Conservation (phyloP, 2,797 vertebrate species). For the Sorex maritimensis region DNA sequence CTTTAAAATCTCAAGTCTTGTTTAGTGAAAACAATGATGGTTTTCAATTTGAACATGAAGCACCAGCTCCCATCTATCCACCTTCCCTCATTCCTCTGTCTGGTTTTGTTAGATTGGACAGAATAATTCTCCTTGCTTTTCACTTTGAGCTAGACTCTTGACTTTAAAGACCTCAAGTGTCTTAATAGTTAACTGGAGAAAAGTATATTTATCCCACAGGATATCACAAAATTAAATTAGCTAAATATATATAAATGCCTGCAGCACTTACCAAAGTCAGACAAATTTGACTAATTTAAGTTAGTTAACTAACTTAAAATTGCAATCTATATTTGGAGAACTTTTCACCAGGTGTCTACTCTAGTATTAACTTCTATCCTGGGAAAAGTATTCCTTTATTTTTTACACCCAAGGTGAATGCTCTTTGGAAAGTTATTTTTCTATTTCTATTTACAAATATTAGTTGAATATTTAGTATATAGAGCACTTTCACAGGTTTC, state of each 20-base stretch:
- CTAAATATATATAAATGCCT: background rate
- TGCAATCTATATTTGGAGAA: slow-evolving; percentile 35
- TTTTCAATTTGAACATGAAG: background rate
- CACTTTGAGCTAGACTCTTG: background rate
- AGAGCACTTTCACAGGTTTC: background rate
- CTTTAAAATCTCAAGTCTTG: background rate
- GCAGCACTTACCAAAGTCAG: background rate
- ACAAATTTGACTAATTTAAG: slow-evolving; percentile 5
- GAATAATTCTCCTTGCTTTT: background rate
- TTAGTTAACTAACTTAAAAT: slow-evolving; percentile 41
- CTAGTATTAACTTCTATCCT: background rate
- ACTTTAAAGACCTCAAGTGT: background rate
- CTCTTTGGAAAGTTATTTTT: slow-evolving; percentile 33
- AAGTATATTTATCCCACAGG: background rate
- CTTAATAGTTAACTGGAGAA: background rate
- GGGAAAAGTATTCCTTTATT: background rate
- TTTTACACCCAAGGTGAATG: background rate
- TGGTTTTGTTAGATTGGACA: background rate
- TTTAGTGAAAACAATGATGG: background rate
- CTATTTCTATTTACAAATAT: slow-evolving; percentile 31
- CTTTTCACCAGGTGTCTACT: background rate
- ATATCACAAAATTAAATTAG: slow-evolving; percentile 30
- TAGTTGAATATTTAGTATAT: slow-evolving; percentile 29
- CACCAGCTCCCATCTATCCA: background rate
- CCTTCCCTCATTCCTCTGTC: background rate